phyloP scores from a whole-genome alignment of 1,140 invertebrate genomes.

The Camponotus pennsylvanicus region DNA sequence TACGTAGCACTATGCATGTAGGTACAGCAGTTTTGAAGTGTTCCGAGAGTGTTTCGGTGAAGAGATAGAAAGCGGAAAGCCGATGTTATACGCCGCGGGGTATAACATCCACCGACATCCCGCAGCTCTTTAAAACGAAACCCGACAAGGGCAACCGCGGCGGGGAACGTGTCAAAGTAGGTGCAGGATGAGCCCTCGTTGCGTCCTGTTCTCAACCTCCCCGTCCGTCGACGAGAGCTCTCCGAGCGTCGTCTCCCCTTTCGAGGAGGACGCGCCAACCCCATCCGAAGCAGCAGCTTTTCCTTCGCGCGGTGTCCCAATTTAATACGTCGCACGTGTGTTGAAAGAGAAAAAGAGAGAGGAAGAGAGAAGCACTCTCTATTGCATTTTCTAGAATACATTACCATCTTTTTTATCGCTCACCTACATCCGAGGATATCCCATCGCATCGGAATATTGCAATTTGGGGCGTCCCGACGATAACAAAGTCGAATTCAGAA shows the following conservation, averaged over 20 bases:
- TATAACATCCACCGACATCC: constrained; percentile 75
- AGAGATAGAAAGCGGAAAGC: constrained; percentile 37
- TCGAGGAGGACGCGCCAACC: not conserved
- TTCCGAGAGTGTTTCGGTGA: constrained; percentile 63
- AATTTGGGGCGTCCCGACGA: constrained; percentile 25
- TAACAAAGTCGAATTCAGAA: constrained; percentile 50
- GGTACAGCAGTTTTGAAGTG: constrained; percentile 60
- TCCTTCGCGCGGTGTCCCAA: not conserved
- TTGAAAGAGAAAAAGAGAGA: too few species aligned
- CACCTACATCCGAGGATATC: not conserved
- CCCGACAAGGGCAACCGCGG: constrained; percentile 76
- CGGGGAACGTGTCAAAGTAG: constrained; percentile 83
- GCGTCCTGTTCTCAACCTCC: not conserved
- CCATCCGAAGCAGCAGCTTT: not conserved
- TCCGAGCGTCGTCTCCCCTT: not conserved
- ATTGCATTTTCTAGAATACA: constrained; percentile 52
- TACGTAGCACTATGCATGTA: not conserved
- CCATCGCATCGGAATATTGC: constrained; percentile 34
- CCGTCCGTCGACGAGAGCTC: constrained; percentile 57
- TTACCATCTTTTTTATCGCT: constrained; percentile 42
- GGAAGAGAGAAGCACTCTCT: not conserved
- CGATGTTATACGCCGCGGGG: constrained; percentile 57
- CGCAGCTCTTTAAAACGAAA: constrained; percentile 79
- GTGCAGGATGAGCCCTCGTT: constrained; percentile 72
- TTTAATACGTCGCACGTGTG: constrained; percentile 21